Percentiles rank a stretch among this genome's conserved stretches.
Conservation (phyloP, 1,140 invertebrate genomes). For the Lordiphosa stackelbergi region DNA sequence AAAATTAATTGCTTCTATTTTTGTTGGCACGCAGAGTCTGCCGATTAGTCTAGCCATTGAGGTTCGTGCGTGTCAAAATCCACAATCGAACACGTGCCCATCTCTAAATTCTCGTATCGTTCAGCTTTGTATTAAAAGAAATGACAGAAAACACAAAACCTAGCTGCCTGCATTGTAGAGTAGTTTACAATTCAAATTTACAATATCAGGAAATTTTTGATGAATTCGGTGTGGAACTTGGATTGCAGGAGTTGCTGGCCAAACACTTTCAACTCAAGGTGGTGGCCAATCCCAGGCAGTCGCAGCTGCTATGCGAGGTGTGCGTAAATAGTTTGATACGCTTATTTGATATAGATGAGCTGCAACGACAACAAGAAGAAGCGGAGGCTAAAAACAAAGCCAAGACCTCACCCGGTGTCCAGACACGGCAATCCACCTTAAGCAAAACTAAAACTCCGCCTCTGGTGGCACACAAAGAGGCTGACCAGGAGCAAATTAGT, state of each 20-base stretch:
- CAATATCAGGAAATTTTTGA: slow-evolving; percentile 65
- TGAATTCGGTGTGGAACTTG: slow-evolving; percentile 59
- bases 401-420: not conserved
- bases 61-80: too few species aligned
- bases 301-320: slow-evolving; percentile 48
- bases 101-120: slow-evolving; percentile 17
- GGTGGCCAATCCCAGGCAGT: slow-evolving; percentile 10
- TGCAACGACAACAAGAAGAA: slow-evolving; percentile 37
- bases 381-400: not conserved
- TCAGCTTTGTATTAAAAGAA: slow-evolving; percentile 15
- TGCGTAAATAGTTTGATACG: slow-evolving; percentile 57
- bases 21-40: too few species aligned
- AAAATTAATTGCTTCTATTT: too few species aligned
- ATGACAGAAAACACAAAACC: slow-evolving; percentile 59
- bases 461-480: slow-evolving; percentile 9
- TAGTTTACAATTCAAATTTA: slow-evolving; percentile 43
- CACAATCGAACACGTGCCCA: too few species aligned
- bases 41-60: too few species aligned
- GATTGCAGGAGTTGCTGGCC: slow-evolving; percentile 38
- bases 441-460: not conserved
- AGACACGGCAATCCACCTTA: slow-evolving; percentile 10
- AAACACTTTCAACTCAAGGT: slow-evolving; percentile 50
- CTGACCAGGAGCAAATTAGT: slow-evolving; percentile 50
- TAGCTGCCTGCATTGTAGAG: slow-evolving; percentile 65
- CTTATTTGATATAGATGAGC: slow-evolving; percentile 60